These are phyloP conservation scores for Pseudomugil gertrudae DNA, from an alignment of 2,797 vertebrate species.

Conservation along the genomic window DNA sequence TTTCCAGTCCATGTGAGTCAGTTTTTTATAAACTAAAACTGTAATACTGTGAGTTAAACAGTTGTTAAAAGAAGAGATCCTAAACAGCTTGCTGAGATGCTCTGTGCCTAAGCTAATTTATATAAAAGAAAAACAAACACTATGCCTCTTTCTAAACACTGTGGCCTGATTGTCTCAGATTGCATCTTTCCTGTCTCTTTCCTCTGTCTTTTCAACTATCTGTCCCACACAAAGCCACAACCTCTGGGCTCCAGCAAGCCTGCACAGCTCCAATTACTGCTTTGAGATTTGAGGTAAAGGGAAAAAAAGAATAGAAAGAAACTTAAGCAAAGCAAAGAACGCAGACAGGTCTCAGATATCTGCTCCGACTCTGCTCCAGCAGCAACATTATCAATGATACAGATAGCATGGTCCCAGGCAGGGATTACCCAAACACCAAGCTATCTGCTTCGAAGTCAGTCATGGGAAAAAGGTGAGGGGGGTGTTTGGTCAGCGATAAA, in stretches of 20 bases:
- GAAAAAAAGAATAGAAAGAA: conserved; percentile 50
- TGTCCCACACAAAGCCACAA: conserved; percentile 35
- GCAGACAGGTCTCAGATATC: conserved; percentile 56
- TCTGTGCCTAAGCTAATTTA: background rate
- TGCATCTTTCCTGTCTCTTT: conserved; percentile 27
- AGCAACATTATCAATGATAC: conserved; percentile 60
- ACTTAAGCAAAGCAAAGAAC: conserved; percentile 28
- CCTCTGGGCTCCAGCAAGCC: conserved; percentile 36
- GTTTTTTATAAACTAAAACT: background rate
- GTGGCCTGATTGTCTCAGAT: background rate
- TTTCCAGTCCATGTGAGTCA: background rate
- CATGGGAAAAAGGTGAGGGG: conserved; percentile 28
- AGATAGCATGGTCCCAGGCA: conserved; percentile 59
- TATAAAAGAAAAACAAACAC: background rate
- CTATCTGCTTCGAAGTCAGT: conserved; percentile 51
- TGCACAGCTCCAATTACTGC: conserved; percentile 31
- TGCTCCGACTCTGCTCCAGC: conserved; percentile 43
- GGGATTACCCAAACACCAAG: conserved; percentile 62
- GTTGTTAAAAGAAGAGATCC: background rate
- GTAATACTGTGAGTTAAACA: background rate
- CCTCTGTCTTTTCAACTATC: conserved; percentile 26
- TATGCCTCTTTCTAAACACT: conserved; percentile 1
- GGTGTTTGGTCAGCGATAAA: conserved; percentile 62
- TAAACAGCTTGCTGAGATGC: background rate
- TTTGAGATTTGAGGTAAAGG: conserved; percentile 44